These are phyloP conservation scores for Campopleginae sp. DNA, from an alignment of 2,888 invertebrate species.

Conservation along the genomic window DNA sequence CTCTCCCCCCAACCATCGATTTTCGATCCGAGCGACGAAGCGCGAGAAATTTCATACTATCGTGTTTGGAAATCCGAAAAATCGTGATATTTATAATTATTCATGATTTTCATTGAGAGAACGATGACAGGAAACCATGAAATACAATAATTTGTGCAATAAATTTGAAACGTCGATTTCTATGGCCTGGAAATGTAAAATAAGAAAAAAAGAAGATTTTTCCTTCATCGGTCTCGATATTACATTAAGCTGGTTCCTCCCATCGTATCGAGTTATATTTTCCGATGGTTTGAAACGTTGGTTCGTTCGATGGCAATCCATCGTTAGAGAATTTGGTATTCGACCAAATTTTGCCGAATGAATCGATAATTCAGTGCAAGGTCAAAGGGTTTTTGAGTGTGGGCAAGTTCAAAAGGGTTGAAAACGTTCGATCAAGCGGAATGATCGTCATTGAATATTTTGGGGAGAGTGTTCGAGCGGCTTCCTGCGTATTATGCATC, in stretches of 20 bases:
- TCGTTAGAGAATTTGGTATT: conserved; percentile 2
- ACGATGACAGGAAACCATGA: background rate
- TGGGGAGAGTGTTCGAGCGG: conserved; percentile 9
- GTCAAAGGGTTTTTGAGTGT: conserved; percentile 7
- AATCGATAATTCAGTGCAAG: conserved; percentile 19
- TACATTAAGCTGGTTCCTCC: background rate
- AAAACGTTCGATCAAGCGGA: conserved; percentile 41
- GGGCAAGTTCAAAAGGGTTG: conserved; percentile 16
- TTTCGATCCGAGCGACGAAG: conserved; percentile 75
- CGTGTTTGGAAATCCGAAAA: background rate
- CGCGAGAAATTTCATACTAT: conserved; percentile 69
- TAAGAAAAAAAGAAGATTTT: background rate
- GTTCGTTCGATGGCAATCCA: background rate
- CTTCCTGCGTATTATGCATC: conserved; percentile 31
- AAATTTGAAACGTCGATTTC: background rate
- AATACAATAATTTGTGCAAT: background rate
- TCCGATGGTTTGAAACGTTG: background rate
- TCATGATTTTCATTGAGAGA: no score
- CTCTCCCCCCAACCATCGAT: conserved; percentile 67
- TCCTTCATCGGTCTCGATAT: background rate
- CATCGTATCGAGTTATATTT: background rate
- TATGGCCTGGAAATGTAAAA: background rate
- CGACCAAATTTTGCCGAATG: background rate
- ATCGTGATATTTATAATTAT: background rate
- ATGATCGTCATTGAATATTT: conserved; percentile 58